Base-by-base conservation (phyloP, 2,888 invertebrate species). In the Andricus quercusramuli region DNA sequence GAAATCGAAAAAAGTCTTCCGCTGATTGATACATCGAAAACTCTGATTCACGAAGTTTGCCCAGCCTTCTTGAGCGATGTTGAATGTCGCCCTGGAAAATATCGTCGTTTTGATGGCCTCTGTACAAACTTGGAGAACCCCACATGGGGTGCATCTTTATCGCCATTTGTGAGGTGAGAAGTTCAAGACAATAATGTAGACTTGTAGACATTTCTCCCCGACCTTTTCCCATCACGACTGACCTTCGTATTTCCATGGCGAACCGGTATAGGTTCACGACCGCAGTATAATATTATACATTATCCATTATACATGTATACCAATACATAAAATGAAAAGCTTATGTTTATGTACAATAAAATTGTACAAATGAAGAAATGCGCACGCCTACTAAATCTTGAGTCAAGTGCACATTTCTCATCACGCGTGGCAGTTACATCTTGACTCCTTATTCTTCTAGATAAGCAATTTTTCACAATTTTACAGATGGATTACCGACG, bases 61-160 rank as follows among this genome's bases (percentile, higher is more conserved):
- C 98, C 98, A 0, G 97, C 97, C 0, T 97, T 96, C 90, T 95
- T 98, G 89, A 96, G 97, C 0, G 97, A 97, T 88, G 97, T 98
- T 37, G 96, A 97, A 92, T 98, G 98, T 88, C 95, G 97, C 67
- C 96, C 98, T 0, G 97, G 97, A 77, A 97, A 98, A 91, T 98
- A 98, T 93, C 94, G 98, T 22, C 94, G 98, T 37, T 95, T 96
- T 87, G 98, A 98, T 91, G 98, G 98, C 0, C 95, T 98, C 9
- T 98, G 98, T 93, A 98, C 97, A 87, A 98, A 98, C 91, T 93
- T 98, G 88, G 95, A 96, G 83, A 96, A 98, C 93, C 98, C 98
- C 0, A 97, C 97, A 0, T 98, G 98, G 98, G 98, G 98, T 1
- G 96, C 98, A 20, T 95, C 96, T 4, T 96, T 96, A 92, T 95